Evolutionary conservation across 2,113 vertebrate genomes (phyloP), one percentile per base, ranked within the genome.

Genomic region (Heteronetta atricapilla): DNA sequence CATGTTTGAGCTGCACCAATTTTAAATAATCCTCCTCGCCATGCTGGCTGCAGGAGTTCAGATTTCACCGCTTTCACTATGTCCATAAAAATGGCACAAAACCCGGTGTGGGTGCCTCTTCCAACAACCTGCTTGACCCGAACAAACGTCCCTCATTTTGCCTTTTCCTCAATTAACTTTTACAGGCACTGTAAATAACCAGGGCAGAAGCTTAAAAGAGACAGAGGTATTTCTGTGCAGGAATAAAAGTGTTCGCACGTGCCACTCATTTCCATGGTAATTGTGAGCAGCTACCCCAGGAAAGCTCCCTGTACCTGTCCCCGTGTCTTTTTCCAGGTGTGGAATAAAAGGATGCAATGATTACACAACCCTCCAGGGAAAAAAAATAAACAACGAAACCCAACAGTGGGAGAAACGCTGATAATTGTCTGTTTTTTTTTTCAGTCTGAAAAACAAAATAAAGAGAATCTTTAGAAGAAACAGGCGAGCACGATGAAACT

Each of bases 261-360:
- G 85, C 8, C 1, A 53, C 36, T 59, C 28, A 29, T 64, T 88
- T 86, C 85, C 81, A n/a, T 7, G 56, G 82, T 82, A 38, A 73
- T 25, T 81, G 84, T 64, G 86, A 94, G 76, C 53, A 82, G 93
- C 73, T 23, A 19, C 70, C 84, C 56, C 90, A 58, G 88, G 79
- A 69, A 93, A 93, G 73, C 88, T 77, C 70, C 6, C 14, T 77
- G 86, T 50, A 68, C 82, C 33, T 3, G 31, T 40, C 69, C 72
- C 44, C 80, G 36, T 48, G n/a, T 69, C 89, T 91, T 3, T 80
- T 91, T 93, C 81, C 91, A 90, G n/a, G 60, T 70, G 34, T 3
- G 16, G 40, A 95, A 82, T 70, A 64, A 94, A 82, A 86, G 79
- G 87, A 89, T 53, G 84, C 46, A 46, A 25, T 10, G 55, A 74